Evolutionary conservation across 2,797 vertebrate species (phyloP).

Genomic region (Coregonus suidteri): DNA sequence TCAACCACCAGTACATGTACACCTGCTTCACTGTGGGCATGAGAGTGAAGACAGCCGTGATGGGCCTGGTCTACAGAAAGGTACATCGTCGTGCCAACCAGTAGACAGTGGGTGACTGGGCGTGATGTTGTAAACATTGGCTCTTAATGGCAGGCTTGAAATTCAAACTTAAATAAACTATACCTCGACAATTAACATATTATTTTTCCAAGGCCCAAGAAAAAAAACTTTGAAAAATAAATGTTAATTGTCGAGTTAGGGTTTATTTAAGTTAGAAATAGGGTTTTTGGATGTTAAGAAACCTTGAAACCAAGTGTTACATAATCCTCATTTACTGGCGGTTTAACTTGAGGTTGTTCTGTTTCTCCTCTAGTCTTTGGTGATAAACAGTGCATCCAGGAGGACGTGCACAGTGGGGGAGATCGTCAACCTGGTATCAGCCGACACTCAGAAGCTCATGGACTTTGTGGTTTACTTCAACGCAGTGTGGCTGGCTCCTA

Average conservation of each 20-base stretch:
- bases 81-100: slow-evolving; percentile 58
- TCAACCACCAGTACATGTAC: slow-evolving; percentile 92
- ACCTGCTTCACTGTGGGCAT: slow-evolving; percentile 87
- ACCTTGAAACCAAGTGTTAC: background rate
- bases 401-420: slow-evolving; percentile 76
- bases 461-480: slow-evolving; percentile 85
- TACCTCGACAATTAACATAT: background rate
- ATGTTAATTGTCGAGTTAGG: background rate
- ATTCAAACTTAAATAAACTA: slow-evolving; percentile 13
- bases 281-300: background rate
- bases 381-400: slow-evolving; percentile 75
- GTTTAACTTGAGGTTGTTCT: background rate
- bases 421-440: slow-evolving; percentile 84
- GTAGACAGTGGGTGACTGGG: background rate
- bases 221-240: background rate
- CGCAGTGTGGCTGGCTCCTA: slow-evolving; percentile 80
- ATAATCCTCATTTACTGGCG: background rate
- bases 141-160: background rate
- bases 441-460: slow-evolving; percentile 84
- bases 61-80: slow-evolving; percentile 93
- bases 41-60: slow-evolving; percentile 89
- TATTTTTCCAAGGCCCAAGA: background rate
- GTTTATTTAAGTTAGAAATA: background rate
- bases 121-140: background rate
- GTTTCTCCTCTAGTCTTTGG: slow-evolving; percentile 72